Percentiles rank a stretch among this genome's conserved stretches.
phyloP scores from a whole-genome alignment of 2,797 vertebrate species.

The Sebastolobus altivelis region DNA sequence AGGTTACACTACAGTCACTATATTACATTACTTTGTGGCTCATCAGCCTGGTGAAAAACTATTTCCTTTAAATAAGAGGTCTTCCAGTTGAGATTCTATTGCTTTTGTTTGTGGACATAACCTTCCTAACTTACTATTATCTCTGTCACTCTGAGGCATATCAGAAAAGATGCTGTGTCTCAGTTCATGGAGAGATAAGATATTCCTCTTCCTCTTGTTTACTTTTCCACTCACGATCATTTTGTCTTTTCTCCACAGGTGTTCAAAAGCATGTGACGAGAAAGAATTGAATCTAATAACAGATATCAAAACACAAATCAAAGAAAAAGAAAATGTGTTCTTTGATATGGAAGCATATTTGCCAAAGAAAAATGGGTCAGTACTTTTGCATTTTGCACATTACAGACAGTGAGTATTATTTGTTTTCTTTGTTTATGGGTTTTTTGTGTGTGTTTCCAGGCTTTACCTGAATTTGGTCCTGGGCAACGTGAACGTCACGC shows the following conservation, averaged over 20 bases:
- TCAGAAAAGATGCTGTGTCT: not conserved
- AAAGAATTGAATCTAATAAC: conserved; percentile 86
- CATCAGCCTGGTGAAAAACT: not conserved
- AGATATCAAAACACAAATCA: conserved; percentile 91
- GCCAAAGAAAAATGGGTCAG: conserved; percentile 96
- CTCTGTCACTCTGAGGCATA: not conserved
- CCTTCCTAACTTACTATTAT: not conserved
- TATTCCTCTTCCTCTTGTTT: not conserved
- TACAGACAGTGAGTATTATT: not conserved
- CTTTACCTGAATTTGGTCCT: conserved; percentile 96
- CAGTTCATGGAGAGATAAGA: not conserved
- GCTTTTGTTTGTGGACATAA: not conserved
- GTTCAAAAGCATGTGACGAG: conserved; percentile 77
- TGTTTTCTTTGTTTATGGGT: not conserved
- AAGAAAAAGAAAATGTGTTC: conserved; percentile 94
- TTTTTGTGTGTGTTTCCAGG: conserved; percentile 73
- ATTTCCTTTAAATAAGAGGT: not conserved
- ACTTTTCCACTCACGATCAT: not conserved
- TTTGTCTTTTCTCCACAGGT: conserved; percentile 79
- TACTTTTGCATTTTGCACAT: not conserved
- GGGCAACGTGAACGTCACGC: conserved; percentile 96
- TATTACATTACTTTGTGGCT: not conserved
- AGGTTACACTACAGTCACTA: not conserved
- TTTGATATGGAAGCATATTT: conserved; percentile 99
- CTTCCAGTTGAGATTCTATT: not conserved